phyloP scores from a whole-genome alignment of 2,888 invertebrate genomes.

The Eilema griseolum region DNA sequence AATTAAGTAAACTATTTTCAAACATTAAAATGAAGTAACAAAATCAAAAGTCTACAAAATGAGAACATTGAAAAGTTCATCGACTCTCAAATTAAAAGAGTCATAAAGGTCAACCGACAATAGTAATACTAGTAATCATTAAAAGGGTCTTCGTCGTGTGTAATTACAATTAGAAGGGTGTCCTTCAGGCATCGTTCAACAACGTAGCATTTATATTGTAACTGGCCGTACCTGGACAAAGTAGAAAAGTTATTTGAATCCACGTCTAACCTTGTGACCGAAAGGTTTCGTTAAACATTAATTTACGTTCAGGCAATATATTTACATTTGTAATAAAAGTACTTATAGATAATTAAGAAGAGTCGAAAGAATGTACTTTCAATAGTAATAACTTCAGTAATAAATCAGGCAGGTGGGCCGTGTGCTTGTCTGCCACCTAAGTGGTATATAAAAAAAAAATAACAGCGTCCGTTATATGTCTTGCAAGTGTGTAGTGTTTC shows the following conservation, averaged over 20 bases:
- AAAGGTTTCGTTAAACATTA: conserved; percentile 18
- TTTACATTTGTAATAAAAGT: background rate
- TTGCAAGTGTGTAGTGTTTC: too few species aligned
- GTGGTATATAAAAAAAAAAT: too few species aligned
- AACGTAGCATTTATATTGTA: conserved; percentile 40
- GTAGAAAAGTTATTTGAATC: conserved; percentile 35
- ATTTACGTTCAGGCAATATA: background rate
- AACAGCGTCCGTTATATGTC: too few species aligned
- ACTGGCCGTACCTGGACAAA: conserved; percentile 28
- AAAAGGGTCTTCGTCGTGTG: conserved; percentile 2
- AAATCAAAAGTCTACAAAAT: background rate
- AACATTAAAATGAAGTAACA: background rate
- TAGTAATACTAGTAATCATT: conserved; percentile 29
- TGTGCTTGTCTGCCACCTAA: too few species aligned
- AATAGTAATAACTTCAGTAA: too few species aligned
- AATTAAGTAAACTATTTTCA: background rate
- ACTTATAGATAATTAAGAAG: too few species aligned
- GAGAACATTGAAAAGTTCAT: background rate
- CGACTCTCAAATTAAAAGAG: background rate
- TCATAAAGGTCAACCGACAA: conserved; percentile 27
- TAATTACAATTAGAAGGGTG: conserved; percentile 33
- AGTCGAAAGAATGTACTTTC: too few species aligned
- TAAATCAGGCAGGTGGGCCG: too few species aligned
- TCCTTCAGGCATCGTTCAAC: conserved; percentile 26
- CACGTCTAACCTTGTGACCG: conserved; percentile 28